Evolutionary conservation across 2,888 invertebrate species (phyloP).

Genomic region (Cryptosula pallasiana): DNA sequence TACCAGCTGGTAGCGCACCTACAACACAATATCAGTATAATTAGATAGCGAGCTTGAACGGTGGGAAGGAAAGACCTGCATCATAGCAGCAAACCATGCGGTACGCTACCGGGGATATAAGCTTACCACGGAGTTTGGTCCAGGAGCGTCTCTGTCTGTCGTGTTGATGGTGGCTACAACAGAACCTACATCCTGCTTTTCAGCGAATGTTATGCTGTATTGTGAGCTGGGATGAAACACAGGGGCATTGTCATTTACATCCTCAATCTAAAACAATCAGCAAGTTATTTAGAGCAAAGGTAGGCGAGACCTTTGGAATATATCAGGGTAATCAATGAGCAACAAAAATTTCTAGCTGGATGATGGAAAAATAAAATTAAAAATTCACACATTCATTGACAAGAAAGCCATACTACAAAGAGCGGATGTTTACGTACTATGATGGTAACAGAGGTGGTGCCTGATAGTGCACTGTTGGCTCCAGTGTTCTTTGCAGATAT

Average conservation of each 20-base stretch:
- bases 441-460: neutral
- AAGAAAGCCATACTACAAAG: too few relatives aligned
- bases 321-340: too few relatives aligned
- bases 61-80: too few relatives aligned
- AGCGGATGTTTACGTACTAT: neutral
- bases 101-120: too few relatives aligned
- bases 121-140: conserved; percentile 23
- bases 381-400: too few relatives aligned
- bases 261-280: conserved; percentile 47
- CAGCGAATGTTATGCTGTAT: conserved; percentile 11
- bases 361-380: too few relatives aligned
- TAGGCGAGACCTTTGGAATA: too few relatives aligned
- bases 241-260: conserved; percentile 91
- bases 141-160: conserved; percentile 70
- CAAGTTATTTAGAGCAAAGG: too few relatives aligned
- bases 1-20: conserved; percentile 2
- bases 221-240: conserved; percentile 65
- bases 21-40: neutral
- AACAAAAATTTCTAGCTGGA: too few relatives aligned
- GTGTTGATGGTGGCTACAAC: conserved; percentile 76
- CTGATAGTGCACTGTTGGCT: neutral
- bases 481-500: neutral
- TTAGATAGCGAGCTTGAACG: too few relatives aligned
- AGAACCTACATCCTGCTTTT: conserved; percentile 66
- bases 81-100: too few relatives aligned